Conservation (phyloP, 2,888 invertebrate genomes). For the Tinea semifulvella region DNA sequence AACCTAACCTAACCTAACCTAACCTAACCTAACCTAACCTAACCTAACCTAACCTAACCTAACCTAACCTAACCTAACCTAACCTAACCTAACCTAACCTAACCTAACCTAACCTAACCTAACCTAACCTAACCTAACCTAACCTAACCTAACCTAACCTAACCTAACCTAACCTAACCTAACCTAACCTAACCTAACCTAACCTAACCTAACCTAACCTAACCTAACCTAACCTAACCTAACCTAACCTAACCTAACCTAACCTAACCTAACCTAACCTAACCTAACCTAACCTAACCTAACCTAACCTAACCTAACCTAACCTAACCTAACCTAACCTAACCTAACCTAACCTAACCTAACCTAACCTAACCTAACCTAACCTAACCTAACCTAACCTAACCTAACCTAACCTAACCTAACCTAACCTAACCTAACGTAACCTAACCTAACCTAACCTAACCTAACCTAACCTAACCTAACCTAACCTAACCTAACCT, state of each 20-base stretch:
- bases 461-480: conserved; percentile 17
- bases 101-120: conserved; percentile 17
- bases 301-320: conserved; percentile 17
- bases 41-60: conserved; percentile 17
- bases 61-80: conserved; percentile 17
- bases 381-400: conserved; percentile 17
- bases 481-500: conserved; percentile 17
- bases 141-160: conserved; percentile 18
- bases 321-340: conserved; percentile 17
- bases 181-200: conserved; percentile 18
- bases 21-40: conserved; percentile 17
- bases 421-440: conserved; percentile 16
- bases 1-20: conserved; percentile 17
- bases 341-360: conserved; percentile 17
- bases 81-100: conserved; percentile 17
- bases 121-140: conserved; percentile 17
- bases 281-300: conserved; percentile 17
- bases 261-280: conserved; percentile 17
- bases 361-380: conserved; percentile 17
- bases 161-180: conserved; percentile 18
- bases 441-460: conserved; percentile 17
- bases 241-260: conserved; percentile 18
- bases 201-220: conserved; percentile 17
- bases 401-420: conserved; percentile 17
- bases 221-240: conserved; percentile 18